phyloP scores from a whole-genome alignment of 2,888 invertebrate genomes.

The Arenicola marina region DNA sequence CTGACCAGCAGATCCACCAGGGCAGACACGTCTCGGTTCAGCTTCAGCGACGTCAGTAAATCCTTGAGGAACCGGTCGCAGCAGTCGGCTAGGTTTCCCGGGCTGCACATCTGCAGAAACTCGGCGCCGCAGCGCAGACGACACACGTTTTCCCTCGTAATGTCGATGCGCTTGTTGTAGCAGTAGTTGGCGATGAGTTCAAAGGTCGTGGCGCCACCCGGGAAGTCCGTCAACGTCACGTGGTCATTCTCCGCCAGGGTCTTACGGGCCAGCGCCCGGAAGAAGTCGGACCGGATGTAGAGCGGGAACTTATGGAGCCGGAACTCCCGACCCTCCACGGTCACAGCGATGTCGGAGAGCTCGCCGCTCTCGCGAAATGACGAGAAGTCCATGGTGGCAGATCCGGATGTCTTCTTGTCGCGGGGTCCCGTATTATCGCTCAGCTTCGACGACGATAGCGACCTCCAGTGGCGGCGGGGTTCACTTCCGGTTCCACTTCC shows the following conservation, averaged over 20 bases:
- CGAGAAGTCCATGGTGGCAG: slow-evolving; percentile 34
- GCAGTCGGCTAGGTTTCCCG: slow-evolving; percentile 46
- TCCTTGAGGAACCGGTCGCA: slow-evolving; percentile 51
- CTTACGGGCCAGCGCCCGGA: slow-evolving; percentile 41
- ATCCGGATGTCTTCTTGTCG: too few relatives aligned
- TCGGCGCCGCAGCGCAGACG: slow-evolving; percentile 50
- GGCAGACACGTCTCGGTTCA: slow-evolving; percentile 41
- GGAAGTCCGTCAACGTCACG: slow-evolving; percentile 48
- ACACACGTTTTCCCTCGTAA: slow-evolving; percentile 19
- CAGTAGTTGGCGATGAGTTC: slow-evolving; percentile 57
- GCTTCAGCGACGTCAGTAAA: slow-evolving; percentile 48
- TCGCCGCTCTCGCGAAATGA: slow-evolving; percentile 44
- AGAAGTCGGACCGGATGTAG: slow-evolving; percentile 57
- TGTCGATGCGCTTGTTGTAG: slow-evolving; percentile 37
- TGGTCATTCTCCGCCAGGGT: slow-evolving; percentile 34
- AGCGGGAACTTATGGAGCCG: slow-evolving; percentile 59
- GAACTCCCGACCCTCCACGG: slow-evolving; percentile 48
- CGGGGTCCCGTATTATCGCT: too few relatives aligned
- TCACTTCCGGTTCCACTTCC: too few relatives aligned
- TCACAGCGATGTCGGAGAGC: slow-evolving; percentile 56
- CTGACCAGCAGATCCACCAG: slow-evolving; percentile 44
- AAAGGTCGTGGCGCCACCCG: slow-evolving; percentile 56
- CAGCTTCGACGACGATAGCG: too few relatives aligned
- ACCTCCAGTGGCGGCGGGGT: too few relatives aligned
- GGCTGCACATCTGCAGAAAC: slow-evolving; percentile 51